Evolutionary conservation across 2,113 vertebrate genomes (phyloP), one percentile per base, ranked within the genome.

Genomic region (Otocyon megalotis): DNA sequence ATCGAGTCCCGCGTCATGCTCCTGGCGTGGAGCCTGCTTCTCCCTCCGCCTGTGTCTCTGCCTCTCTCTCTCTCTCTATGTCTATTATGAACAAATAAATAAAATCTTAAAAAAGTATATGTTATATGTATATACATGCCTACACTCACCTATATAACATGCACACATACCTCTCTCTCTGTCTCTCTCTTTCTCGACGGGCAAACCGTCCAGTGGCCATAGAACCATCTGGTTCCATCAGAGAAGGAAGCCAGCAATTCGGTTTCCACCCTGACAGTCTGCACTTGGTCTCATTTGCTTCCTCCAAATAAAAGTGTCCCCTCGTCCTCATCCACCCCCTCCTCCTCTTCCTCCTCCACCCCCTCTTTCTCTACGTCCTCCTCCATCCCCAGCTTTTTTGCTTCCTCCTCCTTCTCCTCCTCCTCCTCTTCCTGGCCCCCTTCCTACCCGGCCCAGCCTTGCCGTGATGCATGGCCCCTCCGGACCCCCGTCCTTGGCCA

Each of bases 381-480:
- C 43, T 43, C 6, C 43, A 43, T 43, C 43, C 43, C 43, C 43
- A 7, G 6, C 43, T 43, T 43, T 43, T 69, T n/a, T n/a, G 32
- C 65, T 69, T 69, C 14, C 63, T 48, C 13, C 43, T 24, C 43
- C 3, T 1, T 14, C 37, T 3, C 20, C 71, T 22, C 19, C 35
- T 72, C 9, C 9, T 37, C n/a, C 8, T 43, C 72, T 37, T 14
- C 9, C 22, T 1, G 37, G n/a, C 67, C 67, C 35, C 20, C 35
- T 13, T 4, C 37, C 5, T 20, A 1, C 11, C 22, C 5, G 0
- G 35, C 22, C 24, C 43, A 9, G 3, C 7, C 14, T 1, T 7
- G 26, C 43, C 43, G 35, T 22, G 4, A 13, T 2, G 20, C 20
- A 6, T 1, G 35, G 35, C 67, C 19, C 17, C 4, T 10, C 11